phyloP scores from a whole-genome alignment of 35 echinoderm and acorn worm genomes.

The Heliocidaris erythrogramma region DNA sequence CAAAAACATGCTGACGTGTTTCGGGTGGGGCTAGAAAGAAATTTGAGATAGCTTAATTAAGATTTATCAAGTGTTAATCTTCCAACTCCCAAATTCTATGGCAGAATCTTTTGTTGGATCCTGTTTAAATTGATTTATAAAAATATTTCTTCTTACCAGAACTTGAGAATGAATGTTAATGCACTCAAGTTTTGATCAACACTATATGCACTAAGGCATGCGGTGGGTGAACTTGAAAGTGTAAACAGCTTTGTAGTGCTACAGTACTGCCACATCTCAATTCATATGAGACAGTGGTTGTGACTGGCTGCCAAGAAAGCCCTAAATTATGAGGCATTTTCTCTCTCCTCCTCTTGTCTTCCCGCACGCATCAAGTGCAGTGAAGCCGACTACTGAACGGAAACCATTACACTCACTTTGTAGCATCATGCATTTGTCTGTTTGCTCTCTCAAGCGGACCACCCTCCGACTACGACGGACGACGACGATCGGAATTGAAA shows the following conservation, averaged over 20 bases:
- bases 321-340: not conserved
- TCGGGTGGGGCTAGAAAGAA: no score
- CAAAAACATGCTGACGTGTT: no score
- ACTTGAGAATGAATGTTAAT: not conserved
- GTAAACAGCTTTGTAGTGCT: not conserved
- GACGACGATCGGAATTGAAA: not conserved
- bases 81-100: no score
- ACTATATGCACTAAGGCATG: not conserved
- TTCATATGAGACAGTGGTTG: not conserved
- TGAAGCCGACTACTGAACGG: not conserved
- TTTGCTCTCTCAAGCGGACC: not conserved
- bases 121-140: not conserved
- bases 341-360: not conserved
- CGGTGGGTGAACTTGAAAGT: not conserved
- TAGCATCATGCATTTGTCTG: not conserved
- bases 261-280: not conserved
- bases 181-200: not conserved
- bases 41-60: no score
- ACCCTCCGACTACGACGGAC: not conserved
- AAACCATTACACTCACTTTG: constrained; percentile 17
- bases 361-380: not conserved
- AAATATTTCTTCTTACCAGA: not conserved
- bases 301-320: not conserved
- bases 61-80: no score
- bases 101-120: not conserved